Percentiles rank a stretch among this genome's conserved stretches.
Evolutionary conservation across 2,888 invertebrate species (phyloP).

Genomic region (Disparrhopalites patrizii): DNA sequence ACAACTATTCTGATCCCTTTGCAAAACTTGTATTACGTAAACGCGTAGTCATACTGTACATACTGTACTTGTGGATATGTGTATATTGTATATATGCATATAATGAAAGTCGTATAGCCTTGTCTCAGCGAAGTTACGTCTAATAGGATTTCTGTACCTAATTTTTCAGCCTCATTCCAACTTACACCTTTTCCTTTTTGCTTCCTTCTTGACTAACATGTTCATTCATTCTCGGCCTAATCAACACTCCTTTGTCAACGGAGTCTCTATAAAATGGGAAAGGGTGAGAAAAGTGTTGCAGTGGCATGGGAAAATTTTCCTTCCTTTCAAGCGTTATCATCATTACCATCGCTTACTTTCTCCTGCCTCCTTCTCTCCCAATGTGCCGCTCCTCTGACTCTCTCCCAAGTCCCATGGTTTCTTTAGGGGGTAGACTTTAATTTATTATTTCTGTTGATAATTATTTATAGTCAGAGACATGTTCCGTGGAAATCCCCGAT

Average conservation of each 20-base stretch:
- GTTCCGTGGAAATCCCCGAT: conserved; percentile 75
- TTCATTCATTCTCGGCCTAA: background rate
- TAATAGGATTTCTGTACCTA: too few species aligned
- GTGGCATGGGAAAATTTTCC: too few species aligned
- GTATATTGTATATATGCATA: too few species aligned
- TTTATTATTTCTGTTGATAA: conserved; percentile 26
- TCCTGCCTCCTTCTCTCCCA: background rate
- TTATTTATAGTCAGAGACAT: conserved; percentile 68
- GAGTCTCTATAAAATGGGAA: background rate
- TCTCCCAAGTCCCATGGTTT: background rate
- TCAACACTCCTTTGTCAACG: conserved; percentile 6
- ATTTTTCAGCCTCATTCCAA: background rate
- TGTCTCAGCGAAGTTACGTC: too few species aligned
- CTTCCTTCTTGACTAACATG: background rate
- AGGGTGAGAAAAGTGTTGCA: background rate
- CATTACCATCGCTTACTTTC: background rate
- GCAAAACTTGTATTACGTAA: too few species aligned
- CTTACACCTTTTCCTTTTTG: background rate
- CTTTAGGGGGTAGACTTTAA: background rate
- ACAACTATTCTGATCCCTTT: too few species aligned
- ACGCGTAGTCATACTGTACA: too few species aligned
- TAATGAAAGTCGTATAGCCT: too few species aligned
- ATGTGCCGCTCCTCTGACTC: background rate
- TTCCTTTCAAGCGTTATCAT: conserved; percentile 9
- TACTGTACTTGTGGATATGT: too few species aligned